A percentile compares a stretch with the other conserved stretches of the same genome.
Conservation (phyloP, 1,140 invertebrate species). For the Pantala flavescens region DNA sequence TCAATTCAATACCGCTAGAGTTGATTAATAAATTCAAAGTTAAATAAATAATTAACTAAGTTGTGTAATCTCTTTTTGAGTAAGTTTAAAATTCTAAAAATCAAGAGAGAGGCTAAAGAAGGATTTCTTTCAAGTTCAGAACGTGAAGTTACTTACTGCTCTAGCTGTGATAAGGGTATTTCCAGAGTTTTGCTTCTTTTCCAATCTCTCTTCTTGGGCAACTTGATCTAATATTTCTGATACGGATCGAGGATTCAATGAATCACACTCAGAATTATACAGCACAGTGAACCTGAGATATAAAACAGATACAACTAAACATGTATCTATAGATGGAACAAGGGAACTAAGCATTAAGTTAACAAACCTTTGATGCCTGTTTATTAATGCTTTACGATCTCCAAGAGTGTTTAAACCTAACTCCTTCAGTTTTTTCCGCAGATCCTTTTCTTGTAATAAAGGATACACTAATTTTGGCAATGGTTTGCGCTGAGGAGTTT, state of each 20-base stretch:
- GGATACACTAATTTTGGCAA: constrained; percentile 44
- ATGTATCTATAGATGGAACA: constrained; percentile 13
- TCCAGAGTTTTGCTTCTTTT: constrained; percentile 26
- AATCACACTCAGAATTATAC: constrained; percentile 43
- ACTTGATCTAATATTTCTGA: constrained; percentile 37
- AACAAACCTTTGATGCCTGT: constrained; percentile 32
- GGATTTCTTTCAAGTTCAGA: no score
- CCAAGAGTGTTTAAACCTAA: constrained; percentile 38
- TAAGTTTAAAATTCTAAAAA: no score
- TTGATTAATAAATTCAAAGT: no score
- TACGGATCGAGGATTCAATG: constrained; percentile 33
- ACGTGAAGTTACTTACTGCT: no score
- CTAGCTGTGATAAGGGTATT: constrained; percentile 12
- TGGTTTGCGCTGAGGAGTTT: constrained; percentile 31
- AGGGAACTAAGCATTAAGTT: no score
- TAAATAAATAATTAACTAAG: no score
- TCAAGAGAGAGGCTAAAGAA: no score
- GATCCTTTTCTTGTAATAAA: constrained; percentile 42
- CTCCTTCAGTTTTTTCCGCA: constrained; percentile 41
- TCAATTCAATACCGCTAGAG: no score
- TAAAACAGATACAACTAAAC: constrained; percentile 17
- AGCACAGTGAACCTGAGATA: constrained; percentile 32
- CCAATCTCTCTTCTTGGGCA: constrained; percentile 36
- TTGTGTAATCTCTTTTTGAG: no score
- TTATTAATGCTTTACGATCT: constrained; percentile 37